These are phyloP conservation scores for Mycetomoellerius zeteki DNA, from an alignment of 1,140 invertebrate genomes.

Conservation along the genomic window DNA sequence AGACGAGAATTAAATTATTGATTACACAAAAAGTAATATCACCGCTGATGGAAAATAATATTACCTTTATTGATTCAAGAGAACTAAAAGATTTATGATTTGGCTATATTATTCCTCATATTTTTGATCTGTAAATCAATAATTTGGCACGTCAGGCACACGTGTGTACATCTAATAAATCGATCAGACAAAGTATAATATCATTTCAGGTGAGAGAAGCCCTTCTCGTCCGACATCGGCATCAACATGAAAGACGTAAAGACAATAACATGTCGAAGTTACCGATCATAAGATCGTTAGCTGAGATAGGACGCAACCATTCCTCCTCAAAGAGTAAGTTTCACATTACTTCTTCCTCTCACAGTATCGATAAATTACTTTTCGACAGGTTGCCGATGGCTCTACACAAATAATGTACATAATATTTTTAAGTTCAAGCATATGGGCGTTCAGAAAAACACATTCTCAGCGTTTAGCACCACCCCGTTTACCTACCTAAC, in stretches of 20 bases:
- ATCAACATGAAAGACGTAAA: constrained; percentile 96
- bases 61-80: neutral
- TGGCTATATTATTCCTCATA: constrained; percentile 9
- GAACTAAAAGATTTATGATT: constrained; percentile 4
- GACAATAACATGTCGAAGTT: constrained; percentile 93
- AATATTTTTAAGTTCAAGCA: neutral
- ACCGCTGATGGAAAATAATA: neutral
- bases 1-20: neutral
- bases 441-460: constrained; percentile 19
- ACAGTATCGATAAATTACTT: constrained; percentile 23
- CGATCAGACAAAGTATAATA: constrained; percentile 45
- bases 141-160: neutral
- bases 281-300: constrained; percentile 97
- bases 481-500: constrained; percentile 15
- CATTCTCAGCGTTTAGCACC: constrained; percentile 31
- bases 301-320: constrained; percentile 98
- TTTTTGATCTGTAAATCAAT: constrained; percentile 24
- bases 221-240: constrained; percentile 96
- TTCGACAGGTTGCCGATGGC: constrained; percentile 26
- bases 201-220: constrained; percentile 91
- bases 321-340: constrained; percentile 98
- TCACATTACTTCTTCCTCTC: neutral
- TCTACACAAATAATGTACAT: constrained; percentile 35
- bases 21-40: neutral
- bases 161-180: neutral